Evolutionary conservation across 2,888 invertebrate genomes (phyloP).

Genomic region (Stenchaetothrips biformis): DNA sequence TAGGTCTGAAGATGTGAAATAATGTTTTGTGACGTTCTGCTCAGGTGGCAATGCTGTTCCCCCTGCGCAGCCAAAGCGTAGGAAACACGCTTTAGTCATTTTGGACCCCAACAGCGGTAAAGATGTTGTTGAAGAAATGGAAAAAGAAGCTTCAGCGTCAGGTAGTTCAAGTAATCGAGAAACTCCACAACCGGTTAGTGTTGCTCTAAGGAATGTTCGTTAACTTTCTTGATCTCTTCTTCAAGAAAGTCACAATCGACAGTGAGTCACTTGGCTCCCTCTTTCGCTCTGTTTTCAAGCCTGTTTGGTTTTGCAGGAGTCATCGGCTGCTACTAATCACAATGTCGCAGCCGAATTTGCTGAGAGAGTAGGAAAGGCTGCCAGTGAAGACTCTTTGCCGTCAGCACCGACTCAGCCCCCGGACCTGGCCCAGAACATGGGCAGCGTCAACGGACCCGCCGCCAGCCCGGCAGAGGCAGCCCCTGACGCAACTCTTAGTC

Average conservation of each 20-base stretch:
- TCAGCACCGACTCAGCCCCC: slow-evolving; percentile 3
- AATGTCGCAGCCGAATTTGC: slow-evolving; percentile 14
- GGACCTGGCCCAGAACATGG: background rate
- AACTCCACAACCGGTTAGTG: background rate
- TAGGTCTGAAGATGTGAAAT: too few relatives aligned
- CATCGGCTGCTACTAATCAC: background rate
- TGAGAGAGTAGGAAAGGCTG: slow-evolving; percentile 12
- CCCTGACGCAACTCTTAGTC: background rate
- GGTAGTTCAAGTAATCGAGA: background rate
- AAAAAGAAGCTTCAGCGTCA: slow-evolving; percentile 3
- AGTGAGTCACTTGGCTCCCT: background rate
- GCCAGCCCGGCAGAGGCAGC: background rate
- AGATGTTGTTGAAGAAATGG: slow-evolving; percentile 5
- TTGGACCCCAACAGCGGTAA: background rate
- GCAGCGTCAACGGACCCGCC: background rate
- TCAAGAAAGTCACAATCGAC: background rate
- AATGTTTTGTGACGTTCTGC: background rate
- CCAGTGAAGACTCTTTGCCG: background rate
- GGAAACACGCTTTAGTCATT: background rate
- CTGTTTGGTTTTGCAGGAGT: background rate
- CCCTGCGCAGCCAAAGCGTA: background rate
- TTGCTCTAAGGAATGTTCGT: background rate
- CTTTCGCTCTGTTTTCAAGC: background rate
- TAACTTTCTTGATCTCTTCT: background rate
- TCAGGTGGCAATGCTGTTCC: slow-evolving; percentile 2